phyloP scores from a whole-genome alignment of 2,888 invertebrate species.

The Calameuta filiformis region DNA sequence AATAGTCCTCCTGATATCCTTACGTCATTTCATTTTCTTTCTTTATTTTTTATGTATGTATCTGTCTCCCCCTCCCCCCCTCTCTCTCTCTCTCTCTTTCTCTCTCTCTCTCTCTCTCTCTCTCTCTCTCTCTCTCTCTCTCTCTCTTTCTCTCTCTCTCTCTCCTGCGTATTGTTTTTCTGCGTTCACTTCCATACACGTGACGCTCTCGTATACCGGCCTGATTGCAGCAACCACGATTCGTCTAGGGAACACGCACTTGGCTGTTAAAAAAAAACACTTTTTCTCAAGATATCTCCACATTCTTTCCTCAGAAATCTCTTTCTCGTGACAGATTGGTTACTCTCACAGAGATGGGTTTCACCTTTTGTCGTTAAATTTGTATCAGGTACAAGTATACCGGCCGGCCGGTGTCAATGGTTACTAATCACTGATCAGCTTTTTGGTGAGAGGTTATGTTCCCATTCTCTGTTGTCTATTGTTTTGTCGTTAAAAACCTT shows the following conservation, averaged over 20 bases:
- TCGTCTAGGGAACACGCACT: conserved; percentile 10
- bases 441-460: background rate
- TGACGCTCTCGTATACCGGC: conserved; percentile 47
- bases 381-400: background rate
- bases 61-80: background rate
- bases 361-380: background rate
- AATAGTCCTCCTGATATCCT: background rate
- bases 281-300: background rate
- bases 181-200: conserved; percentile 40
- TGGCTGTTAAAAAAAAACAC: conserved; percentile 27
- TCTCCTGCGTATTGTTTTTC: background rate
- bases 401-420: background rate
- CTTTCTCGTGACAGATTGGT: background rate
- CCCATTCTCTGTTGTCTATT: background rate
- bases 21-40: background rate
- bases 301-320: background rate
- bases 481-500: background rate
- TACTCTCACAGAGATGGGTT: background rate
- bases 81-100: background rate
- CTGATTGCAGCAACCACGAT: background rate
- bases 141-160: background rate
- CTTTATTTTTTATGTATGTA: background rate
- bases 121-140: background rate
- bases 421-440: background rate
- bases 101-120: background rate